Conservation (phyloP, 2,888 invertebrate genomes). For the Parapristionchus giblindavisi region DNA sequence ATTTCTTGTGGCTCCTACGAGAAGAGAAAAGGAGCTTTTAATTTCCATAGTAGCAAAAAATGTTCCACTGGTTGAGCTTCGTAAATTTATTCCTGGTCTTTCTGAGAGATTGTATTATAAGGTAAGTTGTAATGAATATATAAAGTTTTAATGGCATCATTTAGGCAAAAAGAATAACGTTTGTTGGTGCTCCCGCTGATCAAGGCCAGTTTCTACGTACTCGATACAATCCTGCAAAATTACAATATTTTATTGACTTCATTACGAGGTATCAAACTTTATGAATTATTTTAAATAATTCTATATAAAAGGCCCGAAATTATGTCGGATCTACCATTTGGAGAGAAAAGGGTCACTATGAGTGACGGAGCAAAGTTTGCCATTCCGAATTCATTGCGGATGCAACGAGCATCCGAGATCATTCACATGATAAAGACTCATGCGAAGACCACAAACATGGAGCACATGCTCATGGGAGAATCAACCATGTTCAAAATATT, state of each 20-base stretch:
- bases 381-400: slow-evolving; percentile 31
- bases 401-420: slow-evolving; percentile 21
- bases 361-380: slow-evolving; percentile 15
- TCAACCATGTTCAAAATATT: slow-evolving; percentile 29
- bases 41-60: background rate
- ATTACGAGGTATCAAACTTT: background rate
- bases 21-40: background rate
- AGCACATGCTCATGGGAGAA: background rate
- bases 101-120: background rate
- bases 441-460: background rate
- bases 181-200: background rate
- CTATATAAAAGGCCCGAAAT: slow-evolving; percentile 9
- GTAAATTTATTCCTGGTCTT: slow-evolving; percentile 5
- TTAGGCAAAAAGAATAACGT: background rate
- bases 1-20: background rate
- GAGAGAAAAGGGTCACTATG: slow-evolving; percentile 7
- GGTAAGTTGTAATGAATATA: background rate
- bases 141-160: background rate
- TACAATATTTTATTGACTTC: background rate
- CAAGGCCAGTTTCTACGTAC: background rate
- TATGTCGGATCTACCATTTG: slow-evolving; percentile 32
- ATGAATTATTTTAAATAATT: background rate
- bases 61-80: background rate
- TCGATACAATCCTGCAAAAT: slow-evolving; percentile 2
- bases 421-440: slow-evolving; percentile 6